Conservation (phyloP, 2,113 vertebrate species). For the Spheniscus mendiculus region DNA sequence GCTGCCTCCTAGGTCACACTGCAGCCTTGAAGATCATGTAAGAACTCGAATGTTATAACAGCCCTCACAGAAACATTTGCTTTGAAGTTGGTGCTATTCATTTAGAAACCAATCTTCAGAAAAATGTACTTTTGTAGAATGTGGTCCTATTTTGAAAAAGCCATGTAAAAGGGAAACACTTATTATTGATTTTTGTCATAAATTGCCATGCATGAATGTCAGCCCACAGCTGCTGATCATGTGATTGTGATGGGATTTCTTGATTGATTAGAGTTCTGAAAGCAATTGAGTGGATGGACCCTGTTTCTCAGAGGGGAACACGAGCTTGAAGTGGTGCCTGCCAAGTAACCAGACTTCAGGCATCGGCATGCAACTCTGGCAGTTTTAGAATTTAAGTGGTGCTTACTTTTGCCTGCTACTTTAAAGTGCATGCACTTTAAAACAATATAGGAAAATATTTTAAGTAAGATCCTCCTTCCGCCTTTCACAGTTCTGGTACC, state of each 20-base stretch:
- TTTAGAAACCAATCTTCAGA: not conserved
- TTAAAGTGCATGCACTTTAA: not conserved
- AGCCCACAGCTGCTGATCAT: not conserved
- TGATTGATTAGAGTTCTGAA: not conserved
- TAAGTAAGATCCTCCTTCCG: not conserved
- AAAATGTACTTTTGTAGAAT: not conserved
- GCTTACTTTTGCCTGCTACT: not conserved
- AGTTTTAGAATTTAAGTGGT: not conserved
- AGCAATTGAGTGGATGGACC: not conserved
- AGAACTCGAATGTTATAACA: constrained; percentile 17
- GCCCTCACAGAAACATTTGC: not conserved
- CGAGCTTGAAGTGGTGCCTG: not conserved
- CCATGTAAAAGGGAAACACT: not conserved
- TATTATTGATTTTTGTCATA: not conserved
- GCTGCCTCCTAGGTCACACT: constrained; percentile 47
- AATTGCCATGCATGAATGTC: not conserved
- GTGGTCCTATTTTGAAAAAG: not conserved
- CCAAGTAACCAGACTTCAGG: not conserved
- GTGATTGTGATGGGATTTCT: not conserved
- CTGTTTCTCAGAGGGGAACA: not conserved
- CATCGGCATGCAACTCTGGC: not conserved
- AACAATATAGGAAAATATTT: not conserved
- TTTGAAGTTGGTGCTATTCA: constrained; percentile 35
- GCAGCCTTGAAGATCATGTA: constrained; percentile 28
- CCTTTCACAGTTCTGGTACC: not conserved